These are phyloP conservation scores for Nerophis lumbriciformis DNA, from an alignment of 2,113 vertebrate species.

Conservation along the genomic window DNA sequence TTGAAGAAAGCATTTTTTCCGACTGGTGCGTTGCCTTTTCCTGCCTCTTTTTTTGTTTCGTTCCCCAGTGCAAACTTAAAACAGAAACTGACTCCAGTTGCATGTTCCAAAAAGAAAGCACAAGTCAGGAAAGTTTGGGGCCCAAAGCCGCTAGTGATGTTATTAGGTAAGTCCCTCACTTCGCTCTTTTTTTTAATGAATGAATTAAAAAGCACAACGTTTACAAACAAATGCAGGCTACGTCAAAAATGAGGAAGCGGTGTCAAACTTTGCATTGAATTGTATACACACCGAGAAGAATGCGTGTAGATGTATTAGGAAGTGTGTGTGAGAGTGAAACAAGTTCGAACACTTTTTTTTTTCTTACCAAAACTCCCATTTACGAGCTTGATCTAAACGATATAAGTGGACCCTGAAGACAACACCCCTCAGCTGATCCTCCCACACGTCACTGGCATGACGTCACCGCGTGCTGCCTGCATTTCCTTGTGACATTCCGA, in stretches of 20 bases:
- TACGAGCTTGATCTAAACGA: too few species aligned
- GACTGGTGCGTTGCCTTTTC: too few species aligned
- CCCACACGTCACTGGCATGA: not conserved
- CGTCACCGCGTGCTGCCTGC: not conserved
- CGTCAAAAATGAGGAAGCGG: slow-evolving; percentile 39
- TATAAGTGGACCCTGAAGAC: not conserved
- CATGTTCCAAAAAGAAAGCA: slow-evolving; percentile 2
- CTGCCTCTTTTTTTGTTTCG: too few species aligned
- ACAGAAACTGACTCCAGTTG: not conserved
- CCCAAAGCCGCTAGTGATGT: slow-evolving; percentile 18
- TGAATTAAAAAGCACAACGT: slow-evolving; percentile 8
- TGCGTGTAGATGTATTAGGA: slow-evolving; percentile 4
- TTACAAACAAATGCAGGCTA: slow-evolving; percentile 18
- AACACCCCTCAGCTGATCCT: slow-evolving; percentile 1
- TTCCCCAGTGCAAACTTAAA: too few species aligned
- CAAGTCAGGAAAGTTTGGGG: slow-evolving; percentile 25
- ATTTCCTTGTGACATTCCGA: not conserved
- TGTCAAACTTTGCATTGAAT: slow-evolving; percentile 6
- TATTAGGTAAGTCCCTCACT: slow-evolving; percentile 45
- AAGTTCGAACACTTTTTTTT: too few species aligned
- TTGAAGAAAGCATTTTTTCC: too few species aligned
- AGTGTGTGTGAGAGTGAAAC: too few species aligned
- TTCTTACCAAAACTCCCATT: too few species aligned
- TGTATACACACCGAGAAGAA: not conserved
- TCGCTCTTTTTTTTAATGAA: slow-evolving; percentile 18